Evolutionary conservation across 2,797 vertebrate genomes (phyloP).

Genomic region (Paguma larvata): DNA sequence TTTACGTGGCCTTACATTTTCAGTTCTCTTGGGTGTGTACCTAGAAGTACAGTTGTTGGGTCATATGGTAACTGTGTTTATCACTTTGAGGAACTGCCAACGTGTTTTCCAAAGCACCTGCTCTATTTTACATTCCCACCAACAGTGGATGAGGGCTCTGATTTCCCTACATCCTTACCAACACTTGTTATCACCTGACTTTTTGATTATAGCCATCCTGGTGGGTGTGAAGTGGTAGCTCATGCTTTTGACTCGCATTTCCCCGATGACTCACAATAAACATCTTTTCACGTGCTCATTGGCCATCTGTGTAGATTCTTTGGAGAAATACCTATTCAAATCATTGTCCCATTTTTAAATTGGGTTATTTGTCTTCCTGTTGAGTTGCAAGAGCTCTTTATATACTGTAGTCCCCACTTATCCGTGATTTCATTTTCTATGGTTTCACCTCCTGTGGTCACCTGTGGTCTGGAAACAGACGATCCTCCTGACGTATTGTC

Average conservation of each 20-base stretch:
- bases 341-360: background rate
- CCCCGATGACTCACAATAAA: background rate
- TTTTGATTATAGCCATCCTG: background rate
- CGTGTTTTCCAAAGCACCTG: background rate
- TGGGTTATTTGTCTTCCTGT: background rate
- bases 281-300: background rate
- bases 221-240: background rate
- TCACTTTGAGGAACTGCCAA: background rate
- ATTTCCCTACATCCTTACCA: background rate
- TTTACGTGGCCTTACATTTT: background rate
- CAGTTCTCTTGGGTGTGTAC: background rate
- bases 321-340: background rate
- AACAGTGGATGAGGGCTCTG: too few species aligned
- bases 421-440: background rate
- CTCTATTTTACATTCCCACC: background rate
- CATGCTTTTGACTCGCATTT: background rate
- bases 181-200: background rate
- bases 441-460: background rate
- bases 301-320: background rate
- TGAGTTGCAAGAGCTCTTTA: background rate
- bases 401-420: background rate
- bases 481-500: background rate
- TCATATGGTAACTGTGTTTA: background rate
- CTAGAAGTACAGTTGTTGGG: background rate
- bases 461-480: background rate